phyloP scores from a whole-genome alignment of 2,888 invertebrate genomes.

The Cryptops parisi region DNA sequence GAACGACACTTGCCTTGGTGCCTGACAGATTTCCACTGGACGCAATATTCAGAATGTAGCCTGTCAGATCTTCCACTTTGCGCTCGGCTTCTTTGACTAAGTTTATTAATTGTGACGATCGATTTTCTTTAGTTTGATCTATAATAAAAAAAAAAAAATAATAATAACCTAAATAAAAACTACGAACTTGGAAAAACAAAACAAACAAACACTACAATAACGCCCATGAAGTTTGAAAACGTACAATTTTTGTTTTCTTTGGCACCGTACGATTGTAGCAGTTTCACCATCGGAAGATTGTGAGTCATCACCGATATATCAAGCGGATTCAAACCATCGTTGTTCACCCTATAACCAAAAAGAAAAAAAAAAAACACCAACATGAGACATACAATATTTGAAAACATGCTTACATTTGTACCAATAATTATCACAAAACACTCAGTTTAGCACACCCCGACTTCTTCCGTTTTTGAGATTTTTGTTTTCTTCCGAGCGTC shows the following conservation, averaged over 20 bases:
- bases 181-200: background rate
- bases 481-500: background rate
- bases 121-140: background rate
- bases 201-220: background rate
- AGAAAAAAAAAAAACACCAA: background rate
- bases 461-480: background rate
- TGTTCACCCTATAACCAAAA: constrained; percentile 24
- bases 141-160: background rate
- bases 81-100: background rate
- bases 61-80: background rate
- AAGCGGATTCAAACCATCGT: constrained; percentile 28
- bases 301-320: constrained; percentile 31
- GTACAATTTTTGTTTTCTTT: constrained; percentile 29
- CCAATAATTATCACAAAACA: too few species aligned
- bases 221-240: too few species aligned
- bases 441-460: too few species aligned
- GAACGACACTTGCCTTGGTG: background rate
- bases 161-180: background rate
- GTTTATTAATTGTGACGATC: background rate
- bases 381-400: background rate
- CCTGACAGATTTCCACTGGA: background rate
- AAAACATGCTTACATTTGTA: too few species aligned
- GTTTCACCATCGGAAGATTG: constrained; percentile 30
- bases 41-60: background rate
- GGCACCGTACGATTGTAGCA: constrained; percentile 28